Evolutionary conservation across 2,113 vertebrate genomes (phyloP), one percentile per base, ranked within the genome.

Genomic region (Hiodon alosoides): DNA sequence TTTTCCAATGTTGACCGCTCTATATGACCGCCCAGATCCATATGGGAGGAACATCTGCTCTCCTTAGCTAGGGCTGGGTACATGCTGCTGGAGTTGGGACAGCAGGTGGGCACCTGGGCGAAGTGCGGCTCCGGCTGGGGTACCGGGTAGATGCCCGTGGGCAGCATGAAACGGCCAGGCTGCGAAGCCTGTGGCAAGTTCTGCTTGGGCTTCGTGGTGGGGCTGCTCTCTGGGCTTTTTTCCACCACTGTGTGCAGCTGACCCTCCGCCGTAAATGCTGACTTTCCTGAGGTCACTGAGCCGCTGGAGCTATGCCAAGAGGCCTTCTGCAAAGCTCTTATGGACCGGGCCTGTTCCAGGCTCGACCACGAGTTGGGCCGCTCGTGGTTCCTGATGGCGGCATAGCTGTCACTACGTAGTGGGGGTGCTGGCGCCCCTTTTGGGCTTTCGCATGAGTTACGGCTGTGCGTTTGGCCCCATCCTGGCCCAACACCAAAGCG

Each of bases 191-290:
- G 91, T 4, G 88, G 74, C 6, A 91, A 92, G 53, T 77, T 85
- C 73, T 95, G 94, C 69, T 93, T 93, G 66, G 96, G 93, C 82
- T 90, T 95, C 79, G 83, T 83, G 0, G 89, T 92, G 52, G 96
- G 96, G 81, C 97, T 98, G 83, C 88, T 94, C 80, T 98, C 97
- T 0, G 97, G 96, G 81, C 96, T 98, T 84, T 94, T 96, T 86
- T 99, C 96, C 51, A 93, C 83, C 72, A 97, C 92, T 0, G 96
- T 94, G 82, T 98, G 95, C 79, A 98, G 91, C 66, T 94, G 94
- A 9, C 94, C 94, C 74, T 98, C 96, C 0, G 84, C n/a, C 3
- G 83, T 67, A 16, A 86, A 91, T 0, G 81, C 83, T n/a, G 86
- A 81, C 83, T 91, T 92, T 51, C 83, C 90, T 80, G 86, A 87